Conservation (phyloP, 2,797 vertebrate species). For the Acanthurus lineatus region DNA sequence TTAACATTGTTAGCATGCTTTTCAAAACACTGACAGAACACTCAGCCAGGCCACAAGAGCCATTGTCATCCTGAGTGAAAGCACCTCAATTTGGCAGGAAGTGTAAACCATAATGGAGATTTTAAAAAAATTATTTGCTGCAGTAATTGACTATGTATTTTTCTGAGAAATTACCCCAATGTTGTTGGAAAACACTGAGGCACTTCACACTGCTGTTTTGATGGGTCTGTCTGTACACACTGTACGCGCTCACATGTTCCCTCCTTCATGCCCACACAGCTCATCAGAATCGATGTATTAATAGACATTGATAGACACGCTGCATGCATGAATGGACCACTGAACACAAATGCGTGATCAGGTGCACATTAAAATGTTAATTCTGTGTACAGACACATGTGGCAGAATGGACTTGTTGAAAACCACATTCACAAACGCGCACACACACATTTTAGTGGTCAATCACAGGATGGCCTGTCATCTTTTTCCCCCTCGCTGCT, state of each 20-base stretch:
- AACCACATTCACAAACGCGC: slow-evolving; percentile 35
- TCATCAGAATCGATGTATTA: slow-evolving; percentile 24
- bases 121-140: slow-evolving; percentile 45
- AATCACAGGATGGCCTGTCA: slow-evolving; percentile 73
- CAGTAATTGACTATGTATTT: slow-evolving; percentile 49
- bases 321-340: slow-evolving; percentile 40
- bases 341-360: slow-evolving; percentile 22
- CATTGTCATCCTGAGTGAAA: slow-evolving; percentile 51
- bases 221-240: slow-evolving; percentile 43
- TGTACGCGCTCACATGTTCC: background rate
- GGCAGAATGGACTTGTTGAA: slow-evolving; percentile 43
- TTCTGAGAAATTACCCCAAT: slow-evolving; percentile 38
- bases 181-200: background rate
- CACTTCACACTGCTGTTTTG: slow-evolving; percentile 17
- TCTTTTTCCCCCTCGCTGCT: slow-evolving; percentile 50
- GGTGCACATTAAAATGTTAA: slow-evolving; percentile 41
- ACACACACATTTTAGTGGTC: slow-evolving; percentile 55
- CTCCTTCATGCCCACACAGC: background rate
- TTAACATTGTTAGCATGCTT: slow-evolving; percentile 53
- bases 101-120: slow-evolving; percentile 15
- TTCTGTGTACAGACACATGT: slow-evolving; percentile 33
- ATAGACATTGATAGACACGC: slow-evolving; percentile 30
- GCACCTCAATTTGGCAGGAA: slow-evolving; percentile 53
- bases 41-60: slow-evolving; percentile 53
- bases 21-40: slow-evolving; percentile 52